A percentile compares a stretch with the other conserved stretches of the same genome.
phyloP scores from a whole-genome alignment of 2,113 vertebrate species.

The Nothobranchius furzeri region DNA sequence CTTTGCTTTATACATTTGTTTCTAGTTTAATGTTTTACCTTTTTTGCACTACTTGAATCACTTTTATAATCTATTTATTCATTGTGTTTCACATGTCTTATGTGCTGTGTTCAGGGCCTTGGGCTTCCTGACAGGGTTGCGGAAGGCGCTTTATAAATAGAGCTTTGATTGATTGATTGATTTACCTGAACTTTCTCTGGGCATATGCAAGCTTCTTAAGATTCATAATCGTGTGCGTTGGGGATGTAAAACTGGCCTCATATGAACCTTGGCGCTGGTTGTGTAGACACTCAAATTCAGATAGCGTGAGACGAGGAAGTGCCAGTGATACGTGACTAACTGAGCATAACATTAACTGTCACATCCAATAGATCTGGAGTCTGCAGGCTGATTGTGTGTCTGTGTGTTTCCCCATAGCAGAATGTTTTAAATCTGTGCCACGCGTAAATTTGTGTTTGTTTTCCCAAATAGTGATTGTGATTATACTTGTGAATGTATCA shows the following conservation, averaged over 20 bases:
- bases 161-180: no score
- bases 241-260: constrained; percentile 8
- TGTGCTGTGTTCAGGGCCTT: no score
- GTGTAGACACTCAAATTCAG: constrained; percentile 51
- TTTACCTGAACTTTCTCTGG: no score
- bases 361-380: constrained; percentile 61
- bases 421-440: constrained; percentile 24
- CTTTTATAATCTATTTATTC: no score
- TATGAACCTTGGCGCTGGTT: constrained; percentile 32
- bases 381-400: constrained; percentile 16
- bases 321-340: constrained; percentile 57
- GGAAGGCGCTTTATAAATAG: no score
- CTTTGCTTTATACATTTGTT: no score
- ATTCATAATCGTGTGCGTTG: no score
- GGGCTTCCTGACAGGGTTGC: no score
- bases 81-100: no score
- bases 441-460: constrained; percentile 15
- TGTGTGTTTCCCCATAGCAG: constrained; percentile 7
- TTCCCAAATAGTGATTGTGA: background rate
- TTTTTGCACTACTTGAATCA: no score
- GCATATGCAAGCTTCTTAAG: no score
- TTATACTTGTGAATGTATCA: background rate
- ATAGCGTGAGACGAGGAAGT: constrained; percentile 48
- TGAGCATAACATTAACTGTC: constrained; percentile 66
- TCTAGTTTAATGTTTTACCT: no score